phyloP scores from a whole-genome alignment of 2,888 invertebrate species.

The Linyphia triangularis region DNA sequence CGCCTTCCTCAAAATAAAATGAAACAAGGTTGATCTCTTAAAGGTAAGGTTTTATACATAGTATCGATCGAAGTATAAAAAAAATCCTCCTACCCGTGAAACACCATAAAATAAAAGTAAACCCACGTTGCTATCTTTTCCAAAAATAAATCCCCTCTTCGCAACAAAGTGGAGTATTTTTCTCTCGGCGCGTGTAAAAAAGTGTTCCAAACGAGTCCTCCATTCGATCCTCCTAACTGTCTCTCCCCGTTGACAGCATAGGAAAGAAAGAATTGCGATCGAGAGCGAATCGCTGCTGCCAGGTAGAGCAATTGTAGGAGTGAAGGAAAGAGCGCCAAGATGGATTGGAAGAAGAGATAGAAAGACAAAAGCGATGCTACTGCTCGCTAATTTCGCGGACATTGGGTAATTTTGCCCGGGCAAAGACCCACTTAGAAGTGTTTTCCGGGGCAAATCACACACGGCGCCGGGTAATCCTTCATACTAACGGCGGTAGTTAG shows the following conservation, averaged over 20 bases:
- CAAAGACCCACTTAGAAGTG: slow-evolving; percentile 56
- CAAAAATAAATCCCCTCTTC: not conserved
- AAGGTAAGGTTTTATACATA: too few species aligned
- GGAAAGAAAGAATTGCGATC: not conserved
- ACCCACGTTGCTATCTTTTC: not conserved
- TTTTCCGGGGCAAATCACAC: slow-evolving; percentile 62
- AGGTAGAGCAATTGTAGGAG: slow-evolving; percentile 22
- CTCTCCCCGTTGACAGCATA: slow-evolving; percentile 2
- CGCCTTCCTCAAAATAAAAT: too few species aligned
- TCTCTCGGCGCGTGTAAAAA: not conserved
- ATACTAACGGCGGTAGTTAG: slow-evolving; percentile 64
- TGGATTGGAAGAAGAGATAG: slow-evolving; percentile 41
- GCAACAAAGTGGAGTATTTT: not conserved
- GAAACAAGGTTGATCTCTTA: too few species aligned
- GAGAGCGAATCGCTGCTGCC: slow-evolving; percentile 12
- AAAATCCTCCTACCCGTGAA: too few species aligned
- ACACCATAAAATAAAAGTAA: not conserved
- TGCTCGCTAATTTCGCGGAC: slow-evolving; percentile 70
- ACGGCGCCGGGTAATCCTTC: slow-evolving; percentile 53
- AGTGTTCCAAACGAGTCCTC: too few species aligned
- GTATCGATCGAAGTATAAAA: not conserved
- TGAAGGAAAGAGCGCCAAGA: slow-evolving; percentile 16
- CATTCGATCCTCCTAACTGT: slow-evolving; percentile 26
- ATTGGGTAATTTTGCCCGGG: slow-evolving; percentile 70
- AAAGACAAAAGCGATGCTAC: slow-evolving; percentile 56